These are phyloP conservation scores for Agrochola macilenta DNA, from an alignment of 2,888 invertebrate species.

Conservation along the genomic window DNA sequence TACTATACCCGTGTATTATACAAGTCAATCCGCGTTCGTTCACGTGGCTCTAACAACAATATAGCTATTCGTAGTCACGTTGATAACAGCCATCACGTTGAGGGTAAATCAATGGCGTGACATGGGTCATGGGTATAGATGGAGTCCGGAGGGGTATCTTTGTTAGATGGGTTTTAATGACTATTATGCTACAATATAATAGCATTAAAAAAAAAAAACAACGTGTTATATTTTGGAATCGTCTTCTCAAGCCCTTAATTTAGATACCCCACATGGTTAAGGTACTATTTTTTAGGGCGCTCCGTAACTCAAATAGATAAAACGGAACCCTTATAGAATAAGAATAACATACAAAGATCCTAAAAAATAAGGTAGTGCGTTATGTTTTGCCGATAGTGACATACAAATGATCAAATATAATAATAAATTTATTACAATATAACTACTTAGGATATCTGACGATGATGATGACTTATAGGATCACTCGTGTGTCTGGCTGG, in stretches of 20 bases:
- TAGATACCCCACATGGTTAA: background rate
- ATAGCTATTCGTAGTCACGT: background rate
- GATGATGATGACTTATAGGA: no score
- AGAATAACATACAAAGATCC: no score
- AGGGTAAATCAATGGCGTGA: background rate
- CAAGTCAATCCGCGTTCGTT: background rate
- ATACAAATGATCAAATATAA: no score
- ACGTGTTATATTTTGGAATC: background rate
- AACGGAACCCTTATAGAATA: no score
- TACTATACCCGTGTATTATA: background rate
- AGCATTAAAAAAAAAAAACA: no score
- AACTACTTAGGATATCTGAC: no score
- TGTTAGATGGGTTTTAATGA: background rate
- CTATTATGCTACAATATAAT: background rate
- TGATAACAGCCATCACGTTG: slow-evolving; percentile 19
- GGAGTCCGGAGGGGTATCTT: background rate
- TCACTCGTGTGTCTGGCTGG: no score
- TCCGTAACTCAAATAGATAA: no score
- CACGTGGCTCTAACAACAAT: slow-evolving; percentile 15
- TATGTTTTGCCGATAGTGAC: no score
- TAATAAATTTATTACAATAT: no score
- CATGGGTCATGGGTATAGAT: background rate
- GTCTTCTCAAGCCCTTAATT: background rate
- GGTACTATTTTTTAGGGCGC: background rate
- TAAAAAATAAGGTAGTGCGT: no score